Base-by-base conservation (phyloP, 2,113 vertebrate species). In the Amblyopsis rosae region DNA sequence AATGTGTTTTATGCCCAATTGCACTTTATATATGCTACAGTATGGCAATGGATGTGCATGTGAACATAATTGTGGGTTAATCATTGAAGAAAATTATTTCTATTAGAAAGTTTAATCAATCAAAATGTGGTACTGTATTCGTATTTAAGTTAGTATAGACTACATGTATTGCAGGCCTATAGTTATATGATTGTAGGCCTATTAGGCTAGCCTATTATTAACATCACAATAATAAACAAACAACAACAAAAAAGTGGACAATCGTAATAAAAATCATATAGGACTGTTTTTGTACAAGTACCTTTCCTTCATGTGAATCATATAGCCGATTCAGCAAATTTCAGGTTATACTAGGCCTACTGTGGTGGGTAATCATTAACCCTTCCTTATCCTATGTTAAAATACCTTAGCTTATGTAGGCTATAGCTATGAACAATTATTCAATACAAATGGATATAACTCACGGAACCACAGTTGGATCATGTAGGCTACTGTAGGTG, bases 331-430 rank as follows among this genome's bases (percentile, higher is more conserved):
- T 49, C 61, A 75, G 85, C 86, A 79, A 45, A 87, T 83, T 84
- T 76, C 75, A 75, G 70, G 57, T 75, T 81, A 65, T 53, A 9
- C 74, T 79, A 26, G 26, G 26, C 75, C 74, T 82, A 81, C 78
- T 55, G 11, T 72, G 35, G 69, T 12, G 19, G 32, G 73, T 81
- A 88, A 90, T 88, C 45, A 87, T 88, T 86, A 86, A 88, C 67
- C 81, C 64, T 59, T 45, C 16, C 2, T 15, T 3, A 59, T 62
- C 15, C 48, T 26, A 73, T 32, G 3, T 64, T 57, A 19, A 26
- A 26, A 26, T 26, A 26, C 26, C 26, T 33, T 13, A 9, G 62
- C 41, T 4, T 70, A 76, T 17, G 35, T 41, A 56, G 26, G 26
- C 26, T 26, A 26, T 26, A 2, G 26, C 26, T 48, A 16, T 11